Evolutionary conservation across 2,797 vertebrate species (phyloP).

Genomic region (Lophotriccus pileatus): DNA sequence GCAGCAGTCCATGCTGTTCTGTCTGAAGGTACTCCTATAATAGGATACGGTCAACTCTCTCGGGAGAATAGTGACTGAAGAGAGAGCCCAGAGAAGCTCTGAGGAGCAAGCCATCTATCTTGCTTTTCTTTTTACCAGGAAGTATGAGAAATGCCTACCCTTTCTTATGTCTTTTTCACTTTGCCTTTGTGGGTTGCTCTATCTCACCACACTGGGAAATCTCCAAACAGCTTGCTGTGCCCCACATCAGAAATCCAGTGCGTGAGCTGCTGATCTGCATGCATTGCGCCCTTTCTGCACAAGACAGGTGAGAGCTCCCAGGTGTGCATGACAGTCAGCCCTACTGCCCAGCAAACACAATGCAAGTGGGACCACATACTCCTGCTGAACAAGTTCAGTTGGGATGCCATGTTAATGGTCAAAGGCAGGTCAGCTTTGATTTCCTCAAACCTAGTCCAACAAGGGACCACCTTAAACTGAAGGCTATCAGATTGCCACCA

Average conservation of each 20-base stretch:
- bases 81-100: background rate
- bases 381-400: background rate
- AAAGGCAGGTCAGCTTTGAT: background rate
- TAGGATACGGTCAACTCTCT: background rate
- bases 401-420: background rate
- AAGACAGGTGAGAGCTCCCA: background rate
- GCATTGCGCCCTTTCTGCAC: background rate
- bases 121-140: background rate
- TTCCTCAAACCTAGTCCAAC: background rate
- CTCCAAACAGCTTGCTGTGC: background rate
- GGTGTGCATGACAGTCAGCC: accelerated
- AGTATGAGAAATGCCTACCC: background rate
- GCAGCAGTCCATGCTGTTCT: background rate
- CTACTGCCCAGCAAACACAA: background rate
- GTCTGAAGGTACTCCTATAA: background rate
- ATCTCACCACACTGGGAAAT: background rate
- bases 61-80: background rate
- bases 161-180: background rate
- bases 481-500: background rate
- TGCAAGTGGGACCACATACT: background rate
- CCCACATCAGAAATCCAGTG: background rate
- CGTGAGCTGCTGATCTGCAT: background rate
- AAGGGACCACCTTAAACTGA: background rate
- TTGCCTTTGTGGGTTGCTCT: background rate
- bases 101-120: background rate